Percentiles rank a stretch among this genome's conserved stretches.
phyloP scores from a whole-genome alignment of 2,888 invertebrate species.

The Tubiluchus corallicola region DNA sequence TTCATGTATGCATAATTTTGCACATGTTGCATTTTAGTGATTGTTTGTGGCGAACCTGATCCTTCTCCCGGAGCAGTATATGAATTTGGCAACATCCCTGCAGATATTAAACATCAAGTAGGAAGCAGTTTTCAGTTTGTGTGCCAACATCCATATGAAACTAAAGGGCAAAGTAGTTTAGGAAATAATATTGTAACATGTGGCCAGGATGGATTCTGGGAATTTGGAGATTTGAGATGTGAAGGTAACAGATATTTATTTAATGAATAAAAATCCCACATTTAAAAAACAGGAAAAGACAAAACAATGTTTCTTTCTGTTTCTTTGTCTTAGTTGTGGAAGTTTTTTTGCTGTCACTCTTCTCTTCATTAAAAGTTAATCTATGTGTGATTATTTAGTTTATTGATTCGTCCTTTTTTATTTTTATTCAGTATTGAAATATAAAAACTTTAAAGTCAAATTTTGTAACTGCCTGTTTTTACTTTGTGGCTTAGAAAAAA shows the following conservation, averaged over 20 bases:
- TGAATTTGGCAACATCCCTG: conserved; percentile 64
- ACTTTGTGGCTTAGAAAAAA: too few species aligned
- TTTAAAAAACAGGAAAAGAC: too few species aligned
- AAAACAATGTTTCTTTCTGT: too few species aligned
- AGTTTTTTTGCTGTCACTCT: too few species aligned
- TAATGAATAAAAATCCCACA: too few species aligned
- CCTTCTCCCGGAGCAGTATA: conserved; percentile 85
- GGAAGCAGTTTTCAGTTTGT: conserved; percentile 89
- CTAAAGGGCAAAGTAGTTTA: conserved; percentile 74
- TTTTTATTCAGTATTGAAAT: neutral
- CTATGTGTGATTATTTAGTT: too few species aligned
- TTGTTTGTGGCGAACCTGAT: conserved; percentile 75
- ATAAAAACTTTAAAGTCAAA: neutral
- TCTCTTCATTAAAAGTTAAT: too few species aligned
- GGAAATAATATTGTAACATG: conserved; percentile 82
- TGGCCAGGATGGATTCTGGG: conserved; percentile 83
- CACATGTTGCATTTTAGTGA: too few species aligned
- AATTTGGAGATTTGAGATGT: conserved; percentile 83
- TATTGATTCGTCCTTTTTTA: too few species aligned
- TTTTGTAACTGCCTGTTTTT: too few species aligned
- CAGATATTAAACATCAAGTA: conserved; percentile 37
- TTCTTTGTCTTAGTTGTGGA: too few species aligned
- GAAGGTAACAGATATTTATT: conserved; percentile 45
- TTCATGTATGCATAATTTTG: too few species aligned
- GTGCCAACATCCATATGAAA: conserved; percentile 72